These are phyloP conservation scores for Diorhabda elongata DNA, from an alignment of 1,140 invertebrate species.

Conservation along the genomic window DNA sequence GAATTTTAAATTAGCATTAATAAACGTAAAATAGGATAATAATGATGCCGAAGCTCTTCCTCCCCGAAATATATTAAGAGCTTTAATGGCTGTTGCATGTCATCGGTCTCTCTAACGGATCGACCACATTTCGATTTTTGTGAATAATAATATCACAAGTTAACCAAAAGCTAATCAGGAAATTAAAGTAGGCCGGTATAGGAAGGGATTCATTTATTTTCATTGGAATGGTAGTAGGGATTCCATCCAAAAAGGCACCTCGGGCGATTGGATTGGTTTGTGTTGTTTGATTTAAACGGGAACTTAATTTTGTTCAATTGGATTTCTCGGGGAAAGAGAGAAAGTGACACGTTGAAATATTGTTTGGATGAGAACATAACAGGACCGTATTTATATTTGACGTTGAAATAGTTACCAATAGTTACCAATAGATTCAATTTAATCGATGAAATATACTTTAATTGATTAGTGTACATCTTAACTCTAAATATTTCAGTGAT, in stretches of 20 bases:
- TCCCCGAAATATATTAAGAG: background rate
- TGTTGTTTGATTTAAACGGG: constrained; percentile 2
- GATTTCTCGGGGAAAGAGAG: background rate
- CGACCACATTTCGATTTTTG: background rate
- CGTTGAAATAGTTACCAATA: no score
- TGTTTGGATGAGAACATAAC: no score
- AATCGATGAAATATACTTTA: no score
- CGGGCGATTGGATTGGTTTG: background rate
- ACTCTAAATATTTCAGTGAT: no score
- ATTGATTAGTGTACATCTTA: no score
- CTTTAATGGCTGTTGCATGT: constrained; percentile 1
- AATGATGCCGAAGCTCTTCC: background rate
- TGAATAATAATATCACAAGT: constrained; percentile 1
- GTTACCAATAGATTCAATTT: no score
- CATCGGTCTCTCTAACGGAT: background rate
- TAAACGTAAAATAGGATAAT: background rate
- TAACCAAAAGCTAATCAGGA: constrained; percentile 7
- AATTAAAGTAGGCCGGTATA: constrained; percentile 11
- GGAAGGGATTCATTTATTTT: constrained; percentile 11
- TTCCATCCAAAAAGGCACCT: constrained; percentile 7
- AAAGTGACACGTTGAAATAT: no score
- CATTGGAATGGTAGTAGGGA: constrained; percentile 10
- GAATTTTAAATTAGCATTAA: background rate
- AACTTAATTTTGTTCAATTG: constrained; percentile 6
- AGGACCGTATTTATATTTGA: no score